Evolutionary conservation across 2,888 invertebrate genomes (phyloP).

Genomic region (Apoderus coryli): DNA sequence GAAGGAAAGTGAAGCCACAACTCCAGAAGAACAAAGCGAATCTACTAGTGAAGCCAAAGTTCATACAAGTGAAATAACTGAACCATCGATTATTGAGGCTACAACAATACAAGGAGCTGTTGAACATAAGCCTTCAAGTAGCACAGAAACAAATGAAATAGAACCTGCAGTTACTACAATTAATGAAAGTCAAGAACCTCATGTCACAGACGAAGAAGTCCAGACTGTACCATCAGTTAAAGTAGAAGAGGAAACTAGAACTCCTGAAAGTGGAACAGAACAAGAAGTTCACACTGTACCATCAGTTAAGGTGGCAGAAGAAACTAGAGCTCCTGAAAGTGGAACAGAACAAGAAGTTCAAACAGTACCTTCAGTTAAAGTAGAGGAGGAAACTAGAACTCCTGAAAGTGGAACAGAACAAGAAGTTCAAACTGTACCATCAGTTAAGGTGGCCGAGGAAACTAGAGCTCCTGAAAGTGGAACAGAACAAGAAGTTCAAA

Average conservation of each 20-base stretch:
- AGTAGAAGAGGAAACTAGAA: conserved; percentile 8
- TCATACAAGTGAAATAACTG: conserved; percentile 5
- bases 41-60: not conserved
- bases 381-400: not conserved
- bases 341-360: conserved; percentile 4
- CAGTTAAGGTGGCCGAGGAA: conserved; percentile 7
- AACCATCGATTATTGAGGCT: conserved; percentile 11
- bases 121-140: too few relatives aligned
- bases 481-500: too few relatives aligned
- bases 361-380: not conserved
- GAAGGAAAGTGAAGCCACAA: not conserved
- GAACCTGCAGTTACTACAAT: too few relatives aligned
- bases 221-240: too few relatives aligned
- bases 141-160: too few relatives aligned
- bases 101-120: too few relatives aligned
- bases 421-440: conserved; percentile 6
- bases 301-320: conserved; percentile 7
- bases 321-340: conserved; percentile 6
- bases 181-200: too few relatives aligned
- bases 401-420: conserved; percentile 3
- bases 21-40: conserved; percentile 1
- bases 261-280: conserved; percentile 7
- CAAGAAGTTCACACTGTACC: conserved; percentile 2
- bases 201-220: too few relatives aligned
- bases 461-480: too few relatives aligned